Base-by-base conservation (phyloP, 2,797 vertebrate genomes). In the Argya squamiceps region DNA sequence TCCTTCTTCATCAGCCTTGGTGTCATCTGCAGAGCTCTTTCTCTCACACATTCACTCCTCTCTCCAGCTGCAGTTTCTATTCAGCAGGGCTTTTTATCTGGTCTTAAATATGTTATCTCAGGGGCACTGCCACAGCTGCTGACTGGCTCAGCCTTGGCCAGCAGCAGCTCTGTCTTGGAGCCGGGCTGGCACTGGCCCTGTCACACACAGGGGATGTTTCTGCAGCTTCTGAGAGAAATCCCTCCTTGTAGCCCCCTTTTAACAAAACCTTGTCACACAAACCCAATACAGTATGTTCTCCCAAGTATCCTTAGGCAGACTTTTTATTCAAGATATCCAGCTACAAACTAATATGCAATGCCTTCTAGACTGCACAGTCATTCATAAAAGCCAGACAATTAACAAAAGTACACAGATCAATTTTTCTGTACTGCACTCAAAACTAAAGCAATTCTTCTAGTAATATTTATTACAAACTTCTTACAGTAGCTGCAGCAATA, bases 401-500 rank as follows among this genome's bases (percentile, higher is more conserved):
- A 69, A 67, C 56, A 84, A 47, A 78, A 84, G 43, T 26, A 88
- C 11, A n/a, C 1, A 55, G 17, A 44, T 29, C 39, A 24, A 9
- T 37, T 82, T 71, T 81, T 46, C 56, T 74, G 14, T 32, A 60
- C 21, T 21, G 21, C 1, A 1, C 32, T 67, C 34, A 77, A 73
- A 94, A 84, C n/a, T 47, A 88, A 80, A 79, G 43, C 27, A 83
- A 55, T n/a, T 88, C 74, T 76, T 63, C 37, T 55, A 47, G 30
- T 53, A 52, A 16, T 46, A 49, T 30, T 82, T 67, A 21, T 52
- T 80, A 55, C 0, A 83, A 26, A 39, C 64, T 56, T 62, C 44
- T 69, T 63, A 22, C 21, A 82, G 32, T 24, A 78, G 15, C 10
- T 37, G 4, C 29, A 74, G 30, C 49, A 64, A 81, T 47, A 82